These are phyloP conservation scores for Rhagophthalmus giganteus DNA, from an alignment of 2,888 invertebrate species.

Conservation along the genomic window DNA sequence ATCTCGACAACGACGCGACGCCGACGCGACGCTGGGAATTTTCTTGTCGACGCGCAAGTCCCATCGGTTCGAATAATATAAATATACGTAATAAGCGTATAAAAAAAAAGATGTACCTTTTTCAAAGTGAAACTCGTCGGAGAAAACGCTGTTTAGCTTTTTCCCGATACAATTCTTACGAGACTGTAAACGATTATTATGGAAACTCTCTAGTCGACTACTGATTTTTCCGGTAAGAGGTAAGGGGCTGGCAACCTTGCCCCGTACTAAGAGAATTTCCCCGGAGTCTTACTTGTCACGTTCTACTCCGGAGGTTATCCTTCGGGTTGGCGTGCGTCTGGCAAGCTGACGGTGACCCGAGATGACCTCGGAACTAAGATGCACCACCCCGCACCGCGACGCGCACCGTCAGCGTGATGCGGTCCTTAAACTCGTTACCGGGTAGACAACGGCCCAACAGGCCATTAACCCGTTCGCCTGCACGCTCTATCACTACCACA, in stretches of 20 bases:
- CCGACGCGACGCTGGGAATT: too few species aligned
- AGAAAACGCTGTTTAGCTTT: too few species aligned
- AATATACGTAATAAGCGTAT: too few species aligned
- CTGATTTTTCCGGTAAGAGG: neutral
- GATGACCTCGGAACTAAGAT: conserved; percentile 21
- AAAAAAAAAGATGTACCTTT: too few species aligned
- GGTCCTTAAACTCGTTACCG: conserved; percentile 45
- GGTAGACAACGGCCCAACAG: conserved; percentile 38
- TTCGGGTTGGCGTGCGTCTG: conserved; percentile 42
- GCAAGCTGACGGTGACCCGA: conserved; percentile 42
- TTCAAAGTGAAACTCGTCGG: too few species aligned
- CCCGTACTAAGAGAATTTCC: neutral
- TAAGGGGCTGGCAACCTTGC: conserved; percentile 7
- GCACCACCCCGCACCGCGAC: conserved; percentile 39
- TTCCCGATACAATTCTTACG: too few species aligned
- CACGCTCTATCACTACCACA: conserved; percentile 25
- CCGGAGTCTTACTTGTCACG: conserved; percentile 36
- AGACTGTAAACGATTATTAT: too few species aligned
- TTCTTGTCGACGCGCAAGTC: too few species aligned
- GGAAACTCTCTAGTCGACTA: too few species aligned
- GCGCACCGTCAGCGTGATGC: conserved; percentile 35
- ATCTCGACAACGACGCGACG: too few species aligned
- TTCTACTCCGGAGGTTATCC: conserved; percentile 40
- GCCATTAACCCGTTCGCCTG: conserved; percentile 38
- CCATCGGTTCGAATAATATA: too few species aligned